Conservation (phyloP, 2,113 vertebrate genomes). For the Antechinus stuartii region DNA sequence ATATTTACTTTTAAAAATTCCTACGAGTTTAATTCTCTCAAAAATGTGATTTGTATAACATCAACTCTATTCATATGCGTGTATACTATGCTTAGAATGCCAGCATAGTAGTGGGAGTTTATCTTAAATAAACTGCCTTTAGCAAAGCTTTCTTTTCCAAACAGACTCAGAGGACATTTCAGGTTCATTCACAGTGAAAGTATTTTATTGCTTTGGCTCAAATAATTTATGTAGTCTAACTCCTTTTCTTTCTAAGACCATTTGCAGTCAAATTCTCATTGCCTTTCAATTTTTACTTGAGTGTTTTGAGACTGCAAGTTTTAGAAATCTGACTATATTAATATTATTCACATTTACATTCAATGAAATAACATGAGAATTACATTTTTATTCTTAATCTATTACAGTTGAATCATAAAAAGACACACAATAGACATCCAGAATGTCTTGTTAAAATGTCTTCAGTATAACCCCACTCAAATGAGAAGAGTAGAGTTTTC, state of each 20-base stretch:
- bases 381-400: neutral
- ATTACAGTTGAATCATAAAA: neutral
- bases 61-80: neutral
- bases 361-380: neutral
- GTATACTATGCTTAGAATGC: neutral
- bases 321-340: neutral
- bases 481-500: neutral
- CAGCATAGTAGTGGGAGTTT: neutral
- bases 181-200: neutral
- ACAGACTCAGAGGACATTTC: neutral
- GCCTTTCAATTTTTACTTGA: neutral
- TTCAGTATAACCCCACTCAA: neutral
- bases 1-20: neutral
- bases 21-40: neutral
- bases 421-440: neutral
- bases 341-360: neutral
- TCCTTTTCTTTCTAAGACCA: slow-evolving; percentile 9
- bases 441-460: neutral
- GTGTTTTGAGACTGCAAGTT: neutral
- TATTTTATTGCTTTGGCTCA: neutral
- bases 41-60: neutral
- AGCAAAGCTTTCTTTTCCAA: neutral
- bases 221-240: neutral
- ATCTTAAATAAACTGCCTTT: slow-evolving; percentile 28
- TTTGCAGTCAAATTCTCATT: slow-evolving; percentile 10